Evolutionary conservation across 2,888 invertebrate genomes (phyloP).

Genomic region (Lithophane ornitopus): DNA sequence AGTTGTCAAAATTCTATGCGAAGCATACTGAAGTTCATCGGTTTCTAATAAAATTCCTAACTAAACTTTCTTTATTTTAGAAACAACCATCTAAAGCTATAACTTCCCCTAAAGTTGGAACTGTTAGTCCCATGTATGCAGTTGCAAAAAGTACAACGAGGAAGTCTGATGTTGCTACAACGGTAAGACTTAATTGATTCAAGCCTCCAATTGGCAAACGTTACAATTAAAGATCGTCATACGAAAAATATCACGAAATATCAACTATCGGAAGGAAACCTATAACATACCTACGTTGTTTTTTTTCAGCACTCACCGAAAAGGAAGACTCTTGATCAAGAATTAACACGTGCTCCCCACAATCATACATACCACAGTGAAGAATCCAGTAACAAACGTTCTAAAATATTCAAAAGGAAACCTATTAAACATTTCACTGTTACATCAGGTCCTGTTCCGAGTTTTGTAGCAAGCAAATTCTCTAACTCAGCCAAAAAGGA

Average conservation of each 20-base stretch:
- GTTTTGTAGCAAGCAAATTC: constrained; percentile 13
- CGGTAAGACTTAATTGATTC: constrained; percentile 22
- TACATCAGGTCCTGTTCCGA: constrained; percentile 14
- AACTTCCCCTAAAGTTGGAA: constrained; percentile 26
- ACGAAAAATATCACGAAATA: not conserved
- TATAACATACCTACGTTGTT: no score
- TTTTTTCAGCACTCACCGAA: constrained; percentile 33
- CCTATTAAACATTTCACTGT: constrained; percentile 33
- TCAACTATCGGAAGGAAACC: no score
- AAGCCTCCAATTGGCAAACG: not conserved
- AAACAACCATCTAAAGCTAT: constrained; percentile 1
- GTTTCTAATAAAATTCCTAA: not conserved
- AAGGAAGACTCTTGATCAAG: constrained; percentile 26
- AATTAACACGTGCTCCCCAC: constrained; percentile 17
- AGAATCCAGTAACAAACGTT: constrained; percentile 42
- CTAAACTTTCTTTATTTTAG: constrained; percentile 18
- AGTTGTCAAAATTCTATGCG: constrained; percentile 17
- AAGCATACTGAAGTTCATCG: not conserved
- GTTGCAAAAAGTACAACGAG: constrained; percentile 15
- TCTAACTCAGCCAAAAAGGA: not conserved
- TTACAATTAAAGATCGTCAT: not conserved
- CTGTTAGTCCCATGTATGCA: constrained; percentile 28
- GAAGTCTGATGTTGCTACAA: constrained; percentile 4
- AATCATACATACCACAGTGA: constrained; percentile 3
- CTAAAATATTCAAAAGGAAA: constrained; percentile 49